Evolutionary conservation across 2,797 vertebrate species (phyloP).

Genomic region (Sebastes jordani): DNA sequence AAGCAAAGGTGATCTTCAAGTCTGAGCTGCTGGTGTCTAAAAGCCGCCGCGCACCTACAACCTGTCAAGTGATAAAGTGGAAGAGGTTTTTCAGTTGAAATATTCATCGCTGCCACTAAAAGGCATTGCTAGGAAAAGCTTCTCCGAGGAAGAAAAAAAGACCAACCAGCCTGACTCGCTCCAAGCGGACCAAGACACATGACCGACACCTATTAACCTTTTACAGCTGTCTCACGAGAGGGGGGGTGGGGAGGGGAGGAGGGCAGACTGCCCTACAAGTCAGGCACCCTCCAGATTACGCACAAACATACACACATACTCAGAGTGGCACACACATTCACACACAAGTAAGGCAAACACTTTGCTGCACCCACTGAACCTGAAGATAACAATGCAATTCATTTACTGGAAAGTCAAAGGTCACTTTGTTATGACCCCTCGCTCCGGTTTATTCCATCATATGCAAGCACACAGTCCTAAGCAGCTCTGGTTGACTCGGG

Average conservation of each 20-base stretch:
- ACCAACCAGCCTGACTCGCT: conserved; percentile 11
- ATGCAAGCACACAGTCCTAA: conserved; percentile 45
- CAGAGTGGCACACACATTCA: conserved; percentile 9
- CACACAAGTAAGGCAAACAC: conserved; percentile 14
- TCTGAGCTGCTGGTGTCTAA: conserved; percentile 48
- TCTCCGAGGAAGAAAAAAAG: conserved; percentile 21
- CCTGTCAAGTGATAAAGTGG: conserved; percentile 54
- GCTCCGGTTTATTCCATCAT: conserved; percentile 37
- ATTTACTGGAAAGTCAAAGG: conserved; percentile 49
- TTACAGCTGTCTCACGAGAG: conserved; percentile 44
- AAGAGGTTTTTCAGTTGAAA: conserved; percentile 62
- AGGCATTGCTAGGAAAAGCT: conserved; percentile 36
- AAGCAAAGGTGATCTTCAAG: conserved; percentile 31
- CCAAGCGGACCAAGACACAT: conserved; percentile 40
- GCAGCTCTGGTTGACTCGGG: conserved; percentile 41
- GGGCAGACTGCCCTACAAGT: conserved; percentile 7
- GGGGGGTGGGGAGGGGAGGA: not conserved
- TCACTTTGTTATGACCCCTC: conserved; percentile 47
- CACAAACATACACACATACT: conserved; percentile 21
- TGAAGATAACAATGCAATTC: conserved; percentile 16
- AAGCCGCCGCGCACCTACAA: conserved; percentile 45
- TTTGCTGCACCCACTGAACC: conserved; percentile 20
- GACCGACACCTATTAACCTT: conserved; percentile 67
- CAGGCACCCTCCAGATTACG: conserved; percentile 19
- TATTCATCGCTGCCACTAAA: conserved; percentile 49